Conservation (phyloP, 2,797 vertebrate genomes). For the Coregonus suidteri region DNA sequence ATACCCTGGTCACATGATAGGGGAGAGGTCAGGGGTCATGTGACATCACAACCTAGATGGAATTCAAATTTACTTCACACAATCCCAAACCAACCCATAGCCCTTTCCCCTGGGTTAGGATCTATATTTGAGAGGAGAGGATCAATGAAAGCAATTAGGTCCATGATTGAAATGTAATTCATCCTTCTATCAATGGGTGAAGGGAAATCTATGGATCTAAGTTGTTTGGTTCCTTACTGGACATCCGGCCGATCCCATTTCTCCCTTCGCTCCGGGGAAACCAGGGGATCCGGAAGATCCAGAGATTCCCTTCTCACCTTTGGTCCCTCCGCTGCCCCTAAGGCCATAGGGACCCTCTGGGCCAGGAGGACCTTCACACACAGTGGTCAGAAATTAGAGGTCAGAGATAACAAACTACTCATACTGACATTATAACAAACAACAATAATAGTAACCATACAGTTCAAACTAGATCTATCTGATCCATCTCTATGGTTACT, state of each 20-base stretch:
- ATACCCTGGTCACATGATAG: slow-evolving; percentile 75
- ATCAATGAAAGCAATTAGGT: too few species aligned
- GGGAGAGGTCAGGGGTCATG: slow-evolving; percentile 13
- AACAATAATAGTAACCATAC: too few species aligned
- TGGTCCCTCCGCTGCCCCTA: slow-evolving; percentile 83
- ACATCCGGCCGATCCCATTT: slow-evolving; percentile 79
- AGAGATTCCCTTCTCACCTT: slow-evolving; percentile 88
- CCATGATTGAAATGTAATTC: too few species aligned
- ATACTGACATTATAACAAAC: too few species aligned
- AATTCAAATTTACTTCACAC: background rate
- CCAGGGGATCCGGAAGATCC: slow-evolving; percentile 85
- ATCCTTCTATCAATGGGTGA: too few species aligned
- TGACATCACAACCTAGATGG: too few species aligned
- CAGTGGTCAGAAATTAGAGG: slow-evolving; percentile 17
- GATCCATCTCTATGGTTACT: too few species aligned
- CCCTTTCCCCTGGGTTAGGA: background rate
- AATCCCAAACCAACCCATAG: background rate
- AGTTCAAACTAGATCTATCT: too few species aligned
- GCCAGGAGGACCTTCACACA: slow-evolving; percentile 82
- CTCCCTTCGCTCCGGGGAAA: slow-evolving; percentile 87
- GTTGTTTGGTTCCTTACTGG: slow-evolving; percentile 70
- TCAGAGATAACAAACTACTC: slow-evolving; percentile 7
- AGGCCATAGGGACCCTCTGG: slow-evolving; percentile 87
- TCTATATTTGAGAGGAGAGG: background rate
- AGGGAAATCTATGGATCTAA: background rate